Conservation (phyloP, 2,888 invertebrate species). For the Gerosis bhagava region DNA sequence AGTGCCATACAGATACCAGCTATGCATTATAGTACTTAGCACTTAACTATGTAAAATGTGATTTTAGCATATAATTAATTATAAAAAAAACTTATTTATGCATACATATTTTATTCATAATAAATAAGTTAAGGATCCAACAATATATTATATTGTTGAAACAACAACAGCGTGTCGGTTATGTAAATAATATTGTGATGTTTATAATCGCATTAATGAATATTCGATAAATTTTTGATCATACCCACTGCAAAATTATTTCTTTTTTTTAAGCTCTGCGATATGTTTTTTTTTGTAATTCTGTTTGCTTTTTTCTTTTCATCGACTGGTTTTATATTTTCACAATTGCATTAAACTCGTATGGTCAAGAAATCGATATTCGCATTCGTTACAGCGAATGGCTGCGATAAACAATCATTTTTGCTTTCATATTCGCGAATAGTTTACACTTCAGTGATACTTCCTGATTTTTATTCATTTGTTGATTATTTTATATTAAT, state of each 20-base stretch:
- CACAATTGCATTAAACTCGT: too few relatives aligned
- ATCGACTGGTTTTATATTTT: neutral
- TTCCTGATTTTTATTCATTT: too few relatives aligned
- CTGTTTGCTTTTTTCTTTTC: neutral
- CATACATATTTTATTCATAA: neutral
- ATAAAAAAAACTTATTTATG: neutral
- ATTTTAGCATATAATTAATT: neutral
- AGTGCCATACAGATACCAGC: conserved; percentile 29
- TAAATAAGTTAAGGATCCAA: neutral
- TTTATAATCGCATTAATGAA: conserved; percentile 4
- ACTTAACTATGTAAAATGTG: neutral
- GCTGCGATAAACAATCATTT: conserved; percentile 1
- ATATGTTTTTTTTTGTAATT: neutral
- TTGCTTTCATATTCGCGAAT: neutral
- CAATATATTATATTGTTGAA: neutral
- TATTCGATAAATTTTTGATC: conserved; percentile 9
- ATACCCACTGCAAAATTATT: neutral
- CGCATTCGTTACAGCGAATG: conserved; percentile 18
- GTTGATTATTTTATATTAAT: too few relatives aligned
- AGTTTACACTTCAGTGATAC: too few relatives aligned
- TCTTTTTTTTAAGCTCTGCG: neutral
- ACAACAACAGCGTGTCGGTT: too few relatives aligned
- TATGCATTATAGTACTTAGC: neutral
- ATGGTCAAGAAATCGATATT: conserved; percentile 13
- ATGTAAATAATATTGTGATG: conserved; percentile 7